Evolutionary conservation across 2,797 vertebrate species (phyloP), one percentile per base, ranked within the genome.

Genomic region (Poecilia wingei): DNA sequence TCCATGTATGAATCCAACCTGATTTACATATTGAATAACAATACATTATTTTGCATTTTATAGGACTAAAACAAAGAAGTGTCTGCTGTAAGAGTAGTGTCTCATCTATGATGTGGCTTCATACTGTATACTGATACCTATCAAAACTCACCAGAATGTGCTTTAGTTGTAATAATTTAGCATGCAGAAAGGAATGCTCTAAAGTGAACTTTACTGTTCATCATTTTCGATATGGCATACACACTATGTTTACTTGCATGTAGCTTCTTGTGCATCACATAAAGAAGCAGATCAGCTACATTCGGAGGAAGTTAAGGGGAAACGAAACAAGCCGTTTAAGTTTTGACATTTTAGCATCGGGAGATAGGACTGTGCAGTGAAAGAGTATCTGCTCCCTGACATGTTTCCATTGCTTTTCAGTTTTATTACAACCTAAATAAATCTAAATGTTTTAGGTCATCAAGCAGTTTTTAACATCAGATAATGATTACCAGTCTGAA

Each of bases 11-110:
- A 91, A 88, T 92, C 88, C 88, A 85, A 80, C 70, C 87, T 93
- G 78, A 92, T 94, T 93, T 93, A 88, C 88, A 94, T 93, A 79
- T 85, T 91, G 84, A 82, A 80, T 89, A 87, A 91, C 20, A 7
- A 71, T 75, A 53, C 66, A 89, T 85, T 84, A 86, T 85, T 86
- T 92, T 86, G 76, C 82, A 84, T 80, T 79, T 75, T 61, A 79
- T 55, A 57, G 61, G 74, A 82, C 74, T 81, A 71, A 57, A 77
- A 83, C 69, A 72, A 79, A 79, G 66, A 49, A 73, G 68, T 77
- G 31, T 73, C 79, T 86, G 55, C 69, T 72, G 45, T 10, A 64
- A 79, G 70, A 31, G 55, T 68, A 43, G 33, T 31, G 74, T 43
- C 33, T 47, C 36, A 53, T 77, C 46, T 45, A 78, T 25, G 28